Evolutionary conservation across 2,113 vertebrate genomes (phyloP).

Genomic region (Oreotrochilus melanogaster): DNA sequence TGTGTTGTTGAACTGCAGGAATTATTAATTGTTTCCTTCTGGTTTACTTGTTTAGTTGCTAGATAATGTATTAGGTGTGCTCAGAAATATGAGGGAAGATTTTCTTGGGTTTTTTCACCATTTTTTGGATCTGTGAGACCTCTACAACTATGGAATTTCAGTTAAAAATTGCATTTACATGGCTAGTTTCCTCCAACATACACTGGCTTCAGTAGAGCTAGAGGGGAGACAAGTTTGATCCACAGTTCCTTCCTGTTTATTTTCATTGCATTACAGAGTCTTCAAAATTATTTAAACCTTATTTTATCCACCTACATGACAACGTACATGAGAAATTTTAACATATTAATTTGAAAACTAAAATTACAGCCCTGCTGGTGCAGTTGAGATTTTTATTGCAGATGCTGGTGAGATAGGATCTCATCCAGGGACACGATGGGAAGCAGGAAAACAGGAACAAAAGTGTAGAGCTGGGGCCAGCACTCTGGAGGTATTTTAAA

Average conservation of each 20-base stretch:
- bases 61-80: neutral
- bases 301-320: neutral
- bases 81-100: neutral
- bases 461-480: neutral
- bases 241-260: neutral
- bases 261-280: neutral
- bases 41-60: neutral
- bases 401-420: neutral
- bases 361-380: neutral
- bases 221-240: neutral
- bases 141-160: neutral
- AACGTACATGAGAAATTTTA: rapidly evolving
- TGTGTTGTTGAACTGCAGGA: neutral
- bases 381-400: neutral
- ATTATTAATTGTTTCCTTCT: neutral
- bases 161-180: neutral
- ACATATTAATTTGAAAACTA: neutral
- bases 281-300: neutral
- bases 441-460: neutral
- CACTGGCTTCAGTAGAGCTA: neutral
- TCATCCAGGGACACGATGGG: neutral
- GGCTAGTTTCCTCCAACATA: neutral
- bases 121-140: neutral
- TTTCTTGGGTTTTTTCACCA: neutral
- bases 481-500: neutral